phyloP scores from a whole-genome alignment of 2,888 invertebrate genomes.

The Callyntrura sp. region DNA sequence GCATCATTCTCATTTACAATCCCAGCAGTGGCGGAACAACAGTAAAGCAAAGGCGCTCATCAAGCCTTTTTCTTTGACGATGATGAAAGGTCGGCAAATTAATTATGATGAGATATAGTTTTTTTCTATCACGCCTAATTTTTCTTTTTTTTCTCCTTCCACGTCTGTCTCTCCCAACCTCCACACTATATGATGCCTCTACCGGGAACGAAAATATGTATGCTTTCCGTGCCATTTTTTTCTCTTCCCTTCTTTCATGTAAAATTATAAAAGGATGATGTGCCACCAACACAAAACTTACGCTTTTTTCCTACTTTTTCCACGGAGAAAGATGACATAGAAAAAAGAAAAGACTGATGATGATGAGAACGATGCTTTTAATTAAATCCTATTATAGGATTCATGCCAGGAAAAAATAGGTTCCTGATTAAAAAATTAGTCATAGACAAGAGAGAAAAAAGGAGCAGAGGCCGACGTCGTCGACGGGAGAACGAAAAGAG shows the following conservation, averaged over 20 bases:
- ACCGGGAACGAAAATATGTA: background rate
- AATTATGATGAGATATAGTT: slow-evolving; percentile 84
- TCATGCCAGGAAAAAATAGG: slow-evolving; percentile 84
- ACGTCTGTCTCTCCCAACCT: slow-evolving; percentile 52
- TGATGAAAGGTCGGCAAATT: slow-evolving; percentile 84
- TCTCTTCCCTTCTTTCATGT: slow-evolving; percentile 37
- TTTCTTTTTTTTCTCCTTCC: slow-evolving; percentile 52
- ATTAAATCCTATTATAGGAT: slow-evolving; percentile 84
- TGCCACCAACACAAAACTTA: slow-evolving; percentile 43
- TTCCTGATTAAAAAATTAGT: slow-evolving; percentile 84
- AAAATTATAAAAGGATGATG: slow-evolving; percentile 65
- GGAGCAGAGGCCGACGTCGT: slow-evolving; percentile 57
- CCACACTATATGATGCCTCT: slow-evolving; percentile 30
- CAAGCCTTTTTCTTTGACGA: slow-evolving; percentile 75
- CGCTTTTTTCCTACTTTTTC: slow-evolving; percentile 41
- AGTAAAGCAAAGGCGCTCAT: no score
- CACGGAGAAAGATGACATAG: background rate
- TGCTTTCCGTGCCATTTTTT: slow-evolving; percentile 40
- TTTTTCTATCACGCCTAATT: slow-evolving; percentile 78
- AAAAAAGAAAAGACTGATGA: slow-evolving; percentile 55
- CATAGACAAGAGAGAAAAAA: slow-evolving; percentile 77
- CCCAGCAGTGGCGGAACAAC: no score
- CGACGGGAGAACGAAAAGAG: no score
- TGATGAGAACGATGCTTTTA: slow-evolving; percentile 82
- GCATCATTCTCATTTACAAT: no score